Evolutionary conservation across 2,113 vertebrate genomes (phyloP).

Genomic region (Corynorhinus townsendii): DNA sequence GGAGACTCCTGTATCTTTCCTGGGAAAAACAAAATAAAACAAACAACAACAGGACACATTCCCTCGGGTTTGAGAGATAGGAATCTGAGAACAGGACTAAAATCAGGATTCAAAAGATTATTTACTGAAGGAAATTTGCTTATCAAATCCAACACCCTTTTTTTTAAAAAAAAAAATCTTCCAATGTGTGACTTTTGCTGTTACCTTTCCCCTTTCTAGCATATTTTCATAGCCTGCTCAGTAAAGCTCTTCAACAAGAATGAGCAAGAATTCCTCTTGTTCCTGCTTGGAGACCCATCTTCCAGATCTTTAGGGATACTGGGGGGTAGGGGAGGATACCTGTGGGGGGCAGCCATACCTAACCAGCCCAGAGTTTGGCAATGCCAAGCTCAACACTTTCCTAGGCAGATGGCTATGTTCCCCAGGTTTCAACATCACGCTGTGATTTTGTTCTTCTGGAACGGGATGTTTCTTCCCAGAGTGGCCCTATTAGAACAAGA

Average conservation of each 20-base stretch:
- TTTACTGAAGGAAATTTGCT: neutral
- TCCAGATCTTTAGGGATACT: neutral
- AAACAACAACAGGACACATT: neutral
- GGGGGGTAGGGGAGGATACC: neutral
- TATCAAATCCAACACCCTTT: neutral
- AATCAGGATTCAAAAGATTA: neutral
- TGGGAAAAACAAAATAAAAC: neutral
- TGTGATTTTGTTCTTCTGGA: constrained; percentile 91
- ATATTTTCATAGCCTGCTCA: constrained; percentile 13
- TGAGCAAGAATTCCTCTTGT: neutral
- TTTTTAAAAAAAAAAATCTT: neutral
- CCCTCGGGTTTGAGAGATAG: neutral
- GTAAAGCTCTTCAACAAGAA: neutral
- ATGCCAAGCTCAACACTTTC: constrained; percentile 54
- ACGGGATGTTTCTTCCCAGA: constrained; percentile 87
- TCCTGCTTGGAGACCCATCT: neutral
- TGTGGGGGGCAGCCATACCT: neutral
- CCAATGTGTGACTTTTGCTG: neutral
- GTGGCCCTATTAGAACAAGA: constrained; percentile 85
- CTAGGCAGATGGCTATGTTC: constrained; percentile 93
- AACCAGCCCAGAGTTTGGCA: neutral
- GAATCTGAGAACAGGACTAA: neutral
- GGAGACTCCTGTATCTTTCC: neutral
- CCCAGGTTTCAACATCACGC: constrained; percentile 82
- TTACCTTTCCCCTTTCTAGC: neutral